phyloP scores from a whole-genome alignment of 2,113 vertebrate genomes.

The Carettochelys insculpta region DNA sequence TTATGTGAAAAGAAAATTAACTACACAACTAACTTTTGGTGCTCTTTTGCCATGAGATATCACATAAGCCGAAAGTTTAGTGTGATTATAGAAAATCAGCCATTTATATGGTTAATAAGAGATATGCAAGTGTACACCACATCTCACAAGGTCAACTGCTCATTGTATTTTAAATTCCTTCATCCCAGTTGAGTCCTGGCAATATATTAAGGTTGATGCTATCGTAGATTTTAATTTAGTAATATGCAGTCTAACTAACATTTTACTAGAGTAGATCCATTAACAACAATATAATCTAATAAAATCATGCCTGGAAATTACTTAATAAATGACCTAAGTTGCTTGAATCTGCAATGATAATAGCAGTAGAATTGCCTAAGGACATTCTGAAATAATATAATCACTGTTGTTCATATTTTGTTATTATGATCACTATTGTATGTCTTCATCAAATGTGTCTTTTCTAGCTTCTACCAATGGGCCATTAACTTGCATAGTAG shows the following conservation, averaged over 20 bases:
- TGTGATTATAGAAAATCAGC: neutral
- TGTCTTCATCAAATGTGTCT: slow-evolving; percentile 8
- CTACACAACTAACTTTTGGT: neutral
- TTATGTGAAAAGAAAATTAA: neutral
- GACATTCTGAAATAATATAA: slow-evolving; percentile 6
- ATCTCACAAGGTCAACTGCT: neutral
- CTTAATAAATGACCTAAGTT: slow-evolving; percentile 14
- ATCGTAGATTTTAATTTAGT: neutral
- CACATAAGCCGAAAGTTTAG: neutral
- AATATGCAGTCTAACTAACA: neutral
- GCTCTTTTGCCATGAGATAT: neutral
- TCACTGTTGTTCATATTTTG: neutral
- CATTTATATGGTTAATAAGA: neutral
- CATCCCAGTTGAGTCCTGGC: neutral
- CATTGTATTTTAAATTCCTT: neutral
- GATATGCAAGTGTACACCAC: neutral
- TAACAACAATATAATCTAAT: neutral
- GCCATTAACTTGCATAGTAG: slow-evolving; percentile 14
- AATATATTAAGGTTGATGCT: neutral
- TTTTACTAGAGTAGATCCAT: neutral
- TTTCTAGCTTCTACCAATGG: neutral
- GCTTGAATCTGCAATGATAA: neutral
- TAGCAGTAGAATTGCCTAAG: neutral
- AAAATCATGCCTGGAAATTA: slow-evolving; percentile 3
- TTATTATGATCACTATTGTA: neutral